Conservation (phyloP, 2,113 vertebrate species). For the Centrocercus urophasianus region DNA sequence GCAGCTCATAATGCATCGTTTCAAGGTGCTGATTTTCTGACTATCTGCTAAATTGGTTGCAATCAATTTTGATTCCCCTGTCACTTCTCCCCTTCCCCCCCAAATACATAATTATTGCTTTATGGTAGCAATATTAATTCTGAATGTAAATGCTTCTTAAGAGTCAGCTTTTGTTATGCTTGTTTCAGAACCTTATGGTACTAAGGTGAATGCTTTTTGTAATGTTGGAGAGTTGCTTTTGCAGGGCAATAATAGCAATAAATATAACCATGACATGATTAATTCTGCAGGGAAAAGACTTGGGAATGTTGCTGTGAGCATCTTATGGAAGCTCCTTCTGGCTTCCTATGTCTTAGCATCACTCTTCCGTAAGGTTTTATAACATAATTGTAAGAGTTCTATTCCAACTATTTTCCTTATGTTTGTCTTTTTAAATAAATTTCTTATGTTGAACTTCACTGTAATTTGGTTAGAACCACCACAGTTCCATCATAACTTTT, state of each 20-base stretch:
- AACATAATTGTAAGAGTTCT: background rate
- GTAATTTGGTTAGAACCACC: background rate
- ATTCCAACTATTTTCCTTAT: background rate
- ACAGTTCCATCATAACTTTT: background rate
- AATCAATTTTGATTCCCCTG: background rate
- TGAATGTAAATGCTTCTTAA: background rate
- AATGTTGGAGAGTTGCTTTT: conserved; percentile 10
- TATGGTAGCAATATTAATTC: background rate
- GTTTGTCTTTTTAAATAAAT: background rate
- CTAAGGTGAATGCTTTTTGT: background rate
- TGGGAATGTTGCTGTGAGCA: background rate
- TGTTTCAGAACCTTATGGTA: background rate
- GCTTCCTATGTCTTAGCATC: background rate
- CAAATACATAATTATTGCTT: background rate
- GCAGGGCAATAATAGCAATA: conserved; percentile 7
- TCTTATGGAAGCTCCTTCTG: background rate
- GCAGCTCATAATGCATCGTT: background rate
- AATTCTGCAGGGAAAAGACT: conserved; percentile 2
- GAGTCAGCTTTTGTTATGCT: background rate
- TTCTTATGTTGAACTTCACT: background rate
- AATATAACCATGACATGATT: background rate
- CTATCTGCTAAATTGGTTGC: background rate
- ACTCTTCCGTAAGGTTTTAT: background rate
- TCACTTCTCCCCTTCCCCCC: accelerated
- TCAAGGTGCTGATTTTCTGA: conserved; percentile 25